phyloP scores from a whole-genome alignment of 1,140 invertebrate genomes.

The Chlorops oryzae region DNA sequence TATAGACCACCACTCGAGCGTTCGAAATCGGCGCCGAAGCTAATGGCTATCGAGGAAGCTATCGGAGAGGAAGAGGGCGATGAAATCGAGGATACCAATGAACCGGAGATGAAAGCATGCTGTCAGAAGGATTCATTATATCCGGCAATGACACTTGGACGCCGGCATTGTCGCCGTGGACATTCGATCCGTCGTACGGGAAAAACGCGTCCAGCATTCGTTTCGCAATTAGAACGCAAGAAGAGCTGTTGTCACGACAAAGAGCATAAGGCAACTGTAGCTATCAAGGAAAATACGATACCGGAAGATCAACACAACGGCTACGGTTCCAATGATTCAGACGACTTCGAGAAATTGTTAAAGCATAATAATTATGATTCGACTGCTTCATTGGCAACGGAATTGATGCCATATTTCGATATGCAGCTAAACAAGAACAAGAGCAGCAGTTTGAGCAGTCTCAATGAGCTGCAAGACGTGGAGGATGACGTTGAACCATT shows the following conservation, averaged over 20 bases:
- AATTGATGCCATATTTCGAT: constrained; percentile 45
- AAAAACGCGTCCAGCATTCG: constrained; percentile 20
- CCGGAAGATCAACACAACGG: constrained; percentile 12
- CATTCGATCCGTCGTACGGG: constrained; percentile 42
- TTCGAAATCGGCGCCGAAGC: constrained; percentile 90
- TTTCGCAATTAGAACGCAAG: not conserved
- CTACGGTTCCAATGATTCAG: constrained; percentile 38
- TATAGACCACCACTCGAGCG: constrained; percentile 87
- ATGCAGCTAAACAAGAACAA: constrained; percentile 43
- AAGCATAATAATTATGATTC: constrained; percentile 34
- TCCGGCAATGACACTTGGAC: constrained; percentile 48
- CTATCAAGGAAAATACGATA: constrained; percentile 4
- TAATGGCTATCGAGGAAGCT: constrained; percentile 90
- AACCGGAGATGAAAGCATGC: constrained; percentile 43
- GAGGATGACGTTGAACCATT: constrained; percentile 29
- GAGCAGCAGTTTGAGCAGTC: constrained; percentile 33
- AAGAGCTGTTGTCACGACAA: not conserved
- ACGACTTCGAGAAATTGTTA: constrained; percentile 45
- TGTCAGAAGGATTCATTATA: constrained; percentile 48
- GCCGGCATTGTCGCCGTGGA: constrained; percentile 44
- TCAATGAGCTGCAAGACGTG: constrained; percentile 28
- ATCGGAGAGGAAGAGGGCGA: constrained; percentile 76
- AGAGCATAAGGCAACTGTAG: not conserved
- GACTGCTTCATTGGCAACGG: constrained; percentile 35
- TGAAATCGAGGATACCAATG: constrained; percentile 49